Conservation (phyloP, 1,140 invertebrate genomes). For the Grapholita molesta region DNA sequence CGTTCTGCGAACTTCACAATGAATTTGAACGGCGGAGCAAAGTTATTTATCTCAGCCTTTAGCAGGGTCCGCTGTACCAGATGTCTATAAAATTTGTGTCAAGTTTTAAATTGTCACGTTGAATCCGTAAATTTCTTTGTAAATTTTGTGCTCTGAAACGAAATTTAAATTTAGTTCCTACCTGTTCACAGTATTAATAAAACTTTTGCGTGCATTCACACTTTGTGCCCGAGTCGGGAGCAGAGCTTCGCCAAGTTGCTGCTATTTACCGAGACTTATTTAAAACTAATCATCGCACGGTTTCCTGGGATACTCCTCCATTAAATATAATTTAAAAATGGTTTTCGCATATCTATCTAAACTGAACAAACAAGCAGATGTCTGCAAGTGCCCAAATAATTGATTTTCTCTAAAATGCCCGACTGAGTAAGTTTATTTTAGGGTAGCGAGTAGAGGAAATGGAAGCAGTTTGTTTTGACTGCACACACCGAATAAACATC, state of each 20-base stretch:
- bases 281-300: slow-evolving; percentile 4
- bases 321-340: not conserved
- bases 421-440: slow-evolving; percentile 14
- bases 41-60: slow-evolving; percentile 16
- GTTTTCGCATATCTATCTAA: not conserved
- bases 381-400: not conserved
- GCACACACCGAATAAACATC: slow-evolving; percentile 57
- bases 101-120: slow-evolving; percentile 12
- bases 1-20: slow-evolving; percentile 19
- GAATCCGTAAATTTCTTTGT: slow-evolving; percentile 11
- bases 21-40: slow-evolving; percentile 5
- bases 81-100: slow-evolving; percentile 16
- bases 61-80: not conserved
- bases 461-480: slow-evolving; percentile 46
- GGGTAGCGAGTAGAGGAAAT: slow-evolving; percentile 10
- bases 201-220: slow-evolving; percentile 31
- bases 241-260: slow-evolving; percentile 22
- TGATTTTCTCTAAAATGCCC: not conserved
- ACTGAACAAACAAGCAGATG: not conserved
- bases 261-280: slow-evolving; percentile 27
- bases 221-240: slow-evolving; percentile 14
- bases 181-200: slow-evolving; percentile 31
- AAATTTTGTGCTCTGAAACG: slow-evolving; percentile 15
- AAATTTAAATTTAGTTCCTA: slow-evolving; percentile 23
- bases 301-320: not conserved